A percentile compares a stretch with the other conserved stretches of the same genome.
These are phyloP conservation scores for Pteruthius melanotis DNA, from an alignment of 2,113 vertebrate species.

Conservation along the genomic window DNA sequence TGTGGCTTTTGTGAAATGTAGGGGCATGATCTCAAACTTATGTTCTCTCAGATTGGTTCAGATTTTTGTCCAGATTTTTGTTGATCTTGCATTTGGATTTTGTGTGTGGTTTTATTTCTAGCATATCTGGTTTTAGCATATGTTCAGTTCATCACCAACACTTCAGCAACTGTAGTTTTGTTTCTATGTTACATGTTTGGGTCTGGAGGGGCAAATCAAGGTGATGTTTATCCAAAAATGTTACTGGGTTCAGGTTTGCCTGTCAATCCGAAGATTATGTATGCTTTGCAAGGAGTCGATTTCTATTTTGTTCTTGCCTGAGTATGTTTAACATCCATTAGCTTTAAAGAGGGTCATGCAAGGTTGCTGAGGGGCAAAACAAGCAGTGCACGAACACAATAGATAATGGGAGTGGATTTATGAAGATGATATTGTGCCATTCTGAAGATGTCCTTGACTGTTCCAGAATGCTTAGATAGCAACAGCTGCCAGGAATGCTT, in stretches of 20 bases:
- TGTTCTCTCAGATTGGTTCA: rapidly evolving
- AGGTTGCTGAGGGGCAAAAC: neutral
- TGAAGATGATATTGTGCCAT: slow-evolving; percentile 26
- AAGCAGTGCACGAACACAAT: neutral
- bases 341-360: neutral
- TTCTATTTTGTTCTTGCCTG: neutral
- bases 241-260: neutral
- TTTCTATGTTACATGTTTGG: neutral
- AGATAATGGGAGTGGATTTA: slow-evolving; percentile 32
- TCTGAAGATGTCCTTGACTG: slow-evolving; percentile 58
- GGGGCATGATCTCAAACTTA: neutral
- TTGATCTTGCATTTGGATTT: neutral
- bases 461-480: slow-evolving; percentile 45
- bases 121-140: neutral
- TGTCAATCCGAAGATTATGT: neutral
- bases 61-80: neutral
- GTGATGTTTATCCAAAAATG: neutral
- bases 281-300: neutral
- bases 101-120: neutral
- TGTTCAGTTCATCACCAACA: neutral
- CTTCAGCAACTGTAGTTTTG: neutral
- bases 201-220: neutral
- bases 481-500: slow-evolving; percentile 41
- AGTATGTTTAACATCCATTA: neutral
- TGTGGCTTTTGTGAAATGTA: neutral